A percentile compares a stretch with the other conserved stretches of the same genome.
Evolutionary conservation across 2,113 vertebrate species (phyloP).

Genomic region (Cochlearius cochlearius): DNA sequence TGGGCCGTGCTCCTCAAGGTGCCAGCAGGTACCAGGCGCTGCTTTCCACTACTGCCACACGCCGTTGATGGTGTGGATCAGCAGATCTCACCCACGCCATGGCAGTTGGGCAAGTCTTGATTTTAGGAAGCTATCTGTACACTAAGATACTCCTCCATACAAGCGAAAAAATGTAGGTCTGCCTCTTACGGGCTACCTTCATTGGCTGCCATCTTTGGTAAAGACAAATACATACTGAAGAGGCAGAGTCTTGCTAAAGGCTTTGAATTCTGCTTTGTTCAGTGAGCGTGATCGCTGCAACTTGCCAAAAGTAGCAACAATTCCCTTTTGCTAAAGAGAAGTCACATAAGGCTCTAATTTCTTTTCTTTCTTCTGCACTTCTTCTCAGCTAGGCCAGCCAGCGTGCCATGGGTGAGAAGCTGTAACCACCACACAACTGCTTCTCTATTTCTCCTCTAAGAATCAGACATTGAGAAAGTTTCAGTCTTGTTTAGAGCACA

Average conservation of each 20-base stretch:
- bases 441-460: not conserved
- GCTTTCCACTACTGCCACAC: not conserved
- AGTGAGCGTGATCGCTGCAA: not conserved
- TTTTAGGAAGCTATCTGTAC: not conserved
- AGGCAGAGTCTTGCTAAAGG: not conserved
- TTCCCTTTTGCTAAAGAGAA: not conserved
- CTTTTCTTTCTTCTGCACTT: not conserved
- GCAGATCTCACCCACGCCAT: not conserved
- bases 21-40: not conserved
- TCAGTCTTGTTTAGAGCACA: not conserved
- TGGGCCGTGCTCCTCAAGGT: accelerated
- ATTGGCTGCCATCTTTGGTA: not conserved
- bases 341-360: not conserved
- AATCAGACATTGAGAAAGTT: not conserved
- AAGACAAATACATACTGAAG: not conserved
- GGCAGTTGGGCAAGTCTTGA: not conserved
- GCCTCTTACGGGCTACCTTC: accelerated
- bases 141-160: not conserved
- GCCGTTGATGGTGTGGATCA: not conserved
- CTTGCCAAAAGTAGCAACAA: not conserved
- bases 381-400: not conserved
- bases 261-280: not conserved
- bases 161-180: not conserved
- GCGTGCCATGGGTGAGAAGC: not conserved
- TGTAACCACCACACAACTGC: not conserved